Percentiles rank a stretch among this genome's conserved stretches.
Conservation (phyloP, 2,113 vertebrate genomes). For the Tonatia bakeri region DNA sequence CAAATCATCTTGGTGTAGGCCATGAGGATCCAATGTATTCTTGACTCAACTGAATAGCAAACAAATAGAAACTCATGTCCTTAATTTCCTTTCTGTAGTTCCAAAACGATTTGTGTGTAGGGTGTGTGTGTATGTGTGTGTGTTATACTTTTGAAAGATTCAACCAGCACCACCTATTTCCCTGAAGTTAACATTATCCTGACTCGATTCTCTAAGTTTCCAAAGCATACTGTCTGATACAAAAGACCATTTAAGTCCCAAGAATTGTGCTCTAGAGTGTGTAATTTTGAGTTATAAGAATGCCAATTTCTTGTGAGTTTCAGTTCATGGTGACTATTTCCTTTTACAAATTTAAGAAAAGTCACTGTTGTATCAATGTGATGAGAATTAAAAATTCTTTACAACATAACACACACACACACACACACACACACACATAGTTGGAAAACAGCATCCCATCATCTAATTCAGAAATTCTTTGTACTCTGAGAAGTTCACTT, state of each 20-base stretch:
- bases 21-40: not conserved
- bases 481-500: not conserved
- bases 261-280: not conserved
- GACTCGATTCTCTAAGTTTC: not conserved
- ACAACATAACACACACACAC: not conserved
- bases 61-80: not conserved
- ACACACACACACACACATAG: not conserved
- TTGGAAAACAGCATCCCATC: not conserved
- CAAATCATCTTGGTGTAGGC: not conserved
- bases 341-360: slow-evolving; percentile 4
- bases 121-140: not conserved
- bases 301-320: not conserved
- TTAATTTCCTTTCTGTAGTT: slow-evolving; percentile 2
- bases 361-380: not conserved
- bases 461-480: not conserved
- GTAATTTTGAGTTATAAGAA: not conserved
- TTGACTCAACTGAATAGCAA: not conserved
- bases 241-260: not conserved
- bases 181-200: not conserved
- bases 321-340: not conserved
- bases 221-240: not conserved
- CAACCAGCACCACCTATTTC: not conserved
- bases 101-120: not conserved
- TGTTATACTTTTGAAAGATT: not conserved
- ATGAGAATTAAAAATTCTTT: not conserved